These are phyloP conservation scores for Echeneis naucrates DNA, from an alignment of 2,797 vertebrate genomes.

Conservation along the genomic window DNA sequence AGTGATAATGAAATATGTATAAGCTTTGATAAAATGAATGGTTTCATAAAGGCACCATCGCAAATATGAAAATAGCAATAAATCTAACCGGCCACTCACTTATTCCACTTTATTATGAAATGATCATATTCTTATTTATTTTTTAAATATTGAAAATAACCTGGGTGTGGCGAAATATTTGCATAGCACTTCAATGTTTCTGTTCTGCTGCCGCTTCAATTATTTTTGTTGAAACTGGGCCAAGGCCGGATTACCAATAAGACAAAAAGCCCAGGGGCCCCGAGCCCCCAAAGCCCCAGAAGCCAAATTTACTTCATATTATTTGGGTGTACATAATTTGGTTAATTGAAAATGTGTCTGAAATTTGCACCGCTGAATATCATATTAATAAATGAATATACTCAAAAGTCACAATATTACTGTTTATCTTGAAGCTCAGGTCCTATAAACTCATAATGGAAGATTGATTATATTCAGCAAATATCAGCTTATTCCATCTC, in stretches of 20 bases:
- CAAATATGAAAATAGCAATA: background rate
- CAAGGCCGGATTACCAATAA: background rate
- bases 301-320: background rate
- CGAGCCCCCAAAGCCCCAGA: background rate
- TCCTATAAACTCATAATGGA: no score
- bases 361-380: background rate
- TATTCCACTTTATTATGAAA: no score
- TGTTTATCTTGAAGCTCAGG: no score
- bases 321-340: background rate
- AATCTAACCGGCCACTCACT: no score
- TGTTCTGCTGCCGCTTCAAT: background rate
- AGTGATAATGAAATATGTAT: slow-evolving; percentile 19
- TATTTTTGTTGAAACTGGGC: background rate
- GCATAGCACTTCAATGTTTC: background rate
- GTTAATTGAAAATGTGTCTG: background rate
- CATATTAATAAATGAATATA: no score
- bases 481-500: background rate
- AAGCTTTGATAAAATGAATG: slow-evolving; percentile 6
- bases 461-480: no score
- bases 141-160: slow-evolving; percentile 9
- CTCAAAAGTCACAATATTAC: no score
- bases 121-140: no score
- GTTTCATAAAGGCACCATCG: background rate
- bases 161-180: background rate
- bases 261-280: background rate